Percentiles rank a stretch among this genome's conserved stretches.
phyloP scores from a whole-genome alignment of 2,797 vertebrate genomes.

The Smutsia temminckii region DNA sequence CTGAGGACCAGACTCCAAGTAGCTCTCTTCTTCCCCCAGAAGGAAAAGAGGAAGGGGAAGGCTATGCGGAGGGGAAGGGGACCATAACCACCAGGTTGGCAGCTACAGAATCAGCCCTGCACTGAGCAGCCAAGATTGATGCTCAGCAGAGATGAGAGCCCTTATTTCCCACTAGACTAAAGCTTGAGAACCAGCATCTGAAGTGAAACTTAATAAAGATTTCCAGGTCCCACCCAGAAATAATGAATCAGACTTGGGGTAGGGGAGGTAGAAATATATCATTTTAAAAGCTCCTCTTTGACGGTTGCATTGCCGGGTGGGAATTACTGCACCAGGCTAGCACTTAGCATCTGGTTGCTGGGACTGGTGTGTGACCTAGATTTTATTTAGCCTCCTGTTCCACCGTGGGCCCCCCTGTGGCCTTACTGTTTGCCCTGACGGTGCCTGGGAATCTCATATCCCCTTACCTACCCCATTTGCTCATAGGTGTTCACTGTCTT shows the following conservation, averaged over 20 bases:
- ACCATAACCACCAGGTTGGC: not conserved
- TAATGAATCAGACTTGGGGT: not conserved
- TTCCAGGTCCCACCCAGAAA: not conserved
- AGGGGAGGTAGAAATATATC: not conserved
- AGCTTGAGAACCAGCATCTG: not conserved
- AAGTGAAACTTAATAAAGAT: not conserved
- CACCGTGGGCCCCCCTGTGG: not conserved
- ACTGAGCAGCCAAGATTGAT: not conserved
- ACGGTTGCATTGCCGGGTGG: not conserved
- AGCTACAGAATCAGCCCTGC: not conserved
- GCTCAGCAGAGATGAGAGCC: not conserved
- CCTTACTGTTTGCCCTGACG: not conserved
- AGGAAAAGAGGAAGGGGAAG: not conserved
- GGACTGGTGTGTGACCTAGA: not conserved
- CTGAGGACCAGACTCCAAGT: not conserved
- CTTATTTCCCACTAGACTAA: not conserved
- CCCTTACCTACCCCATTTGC: not conserved
- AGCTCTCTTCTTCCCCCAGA: not conserved
- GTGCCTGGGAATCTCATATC: not conserved
- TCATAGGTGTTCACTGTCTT: not conserved
- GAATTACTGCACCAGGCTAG: not conserved
- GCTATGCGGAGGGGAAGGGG: not conserved
- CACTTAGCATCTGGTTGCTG: not conserved
- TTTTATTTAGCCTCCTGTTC: not conserved
- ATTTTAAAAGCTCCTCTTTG: not conserved